Conservation (phyloP, 2,888 invertebrate genomes). For the Calliphora vomitoria region DNA sequence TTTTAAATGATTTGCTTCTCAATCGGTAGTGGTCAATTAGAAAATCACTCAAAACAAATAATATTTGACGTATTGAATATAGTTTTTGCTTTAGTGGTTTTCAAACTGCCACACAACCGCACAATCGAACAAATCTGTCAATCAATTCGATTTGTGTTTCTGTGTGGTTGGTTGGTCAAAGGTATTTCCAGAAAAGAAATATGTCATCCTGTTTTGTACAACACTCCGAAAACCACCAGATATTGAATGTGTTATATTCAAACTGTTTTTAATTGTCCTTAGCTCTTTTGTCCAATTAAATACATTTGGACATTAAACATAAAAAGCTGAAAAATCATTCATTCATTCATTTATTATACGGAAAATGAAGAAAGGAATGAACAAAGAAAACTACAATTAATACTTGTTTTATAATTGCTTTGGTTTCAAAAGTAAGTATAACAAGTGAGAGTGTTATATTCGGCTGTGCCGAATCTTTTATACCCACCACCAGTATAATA, state of each 20-base stretch:
- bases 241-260: not conserved
- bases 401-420: too few species aligned
- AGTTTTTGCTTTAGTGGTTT: not conserved
- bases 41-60: not conserved
- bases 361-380: not conserved
- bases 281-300: not conserved
- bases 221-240: not conserved
- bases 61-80: not conserved
- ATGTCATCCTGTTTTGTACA: not conserved
- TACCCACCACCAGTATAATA: too few species aligned
- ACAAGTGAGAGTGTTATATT: too few species aligned
- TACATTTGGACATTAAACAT: not conserved
- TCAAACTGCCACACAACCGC: not conserved
- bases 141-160: not conserved
- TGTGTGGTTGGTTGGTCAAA: not conserved
- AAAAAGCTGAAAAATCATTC: not conserved
- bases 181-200: constrained; percentile 5
- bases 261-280: not conserved
- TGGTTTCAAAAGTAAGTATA: too few species aligned
- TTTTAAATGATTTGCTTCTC: not conserved
- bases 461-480: too few species aligned
- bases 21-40: not conserved
- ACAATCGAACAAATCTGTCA: not conserved
- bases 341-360: not conserved
- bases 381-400: too few species aligned